phyloP scores from a whole-genome alignment of 2,888 invertebrate species.

The Rambutsinella grinnellia region DNA sequence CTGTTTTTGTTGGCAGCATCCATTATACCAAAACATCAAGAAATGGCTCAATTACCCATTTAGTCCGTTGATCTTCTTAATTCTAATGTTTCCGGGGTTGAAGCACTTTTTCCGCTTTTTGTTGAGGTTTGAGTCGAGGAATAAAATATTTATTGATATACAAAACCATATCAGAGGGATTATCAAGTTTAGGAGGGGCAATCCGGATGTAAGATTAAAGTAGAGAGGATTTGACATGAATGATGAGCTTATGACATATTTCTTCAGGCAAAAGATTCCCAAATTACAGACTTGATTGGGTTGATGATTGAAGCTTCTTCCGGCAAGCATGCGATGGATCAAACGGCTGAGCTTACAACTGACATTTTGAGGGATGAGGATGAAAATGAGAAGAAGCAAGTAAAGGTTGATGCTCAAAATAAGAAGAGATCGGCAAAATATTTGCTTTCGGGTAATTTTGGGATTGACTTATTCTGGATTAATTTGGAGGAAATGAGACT shows the following conservation, averaged over 20 bases:
- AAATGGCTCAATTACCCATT: slow-evolving; percentile 66
- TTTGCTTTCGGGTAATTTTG: slow-evolving; percentile 38
- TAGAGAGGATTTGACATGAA: background rate
- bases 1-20: slow-evolving; percentile 51
- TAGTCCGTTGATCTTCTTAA: slow-evolving; percentile 62
- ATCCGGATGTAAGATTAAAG: slow-evolving; percentile 60
- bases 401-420: slow-evolving; percentile 6
- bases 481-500: no score
- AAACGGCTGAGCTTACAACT: slow-evolving; percentile 55
- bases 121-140: slow-evolving; percentile 61
- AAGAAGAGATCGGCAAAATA: slow-evolving; percentile 47
- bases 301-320: slow-evolving; percentile 65
- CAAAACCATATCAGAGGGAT: slow-evolving; percentile 60
- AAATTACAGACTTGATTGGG: slow-evolving; percentile 63
- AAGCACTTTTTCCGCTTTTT: slow-evolving; percentile 62
- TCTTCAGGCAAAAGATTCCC: slow-evolving; percentile 50
- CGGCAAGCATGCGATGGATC: slow-evolving; percentile 57
- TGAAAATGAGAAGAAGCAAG: slow-evolving; percentile 21
- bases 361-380: slow-evolving; percentile 62
- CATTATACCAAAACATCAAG: slow-evolving; percentile 63
- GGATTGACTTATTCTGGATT: background rate
- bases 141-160: slow-evolving; percentile 63
- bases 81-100: slow-evolving; percentile 65
- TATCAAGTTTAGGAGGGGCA: slow-evolving; percentile 51
- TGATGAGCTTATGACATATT: no score